These are phyloP conservation scores for Antedon mediterranea DNA, from an alignment of 53 echinoderm and acorn worm species.

Conservation along the genomic window DNA sequence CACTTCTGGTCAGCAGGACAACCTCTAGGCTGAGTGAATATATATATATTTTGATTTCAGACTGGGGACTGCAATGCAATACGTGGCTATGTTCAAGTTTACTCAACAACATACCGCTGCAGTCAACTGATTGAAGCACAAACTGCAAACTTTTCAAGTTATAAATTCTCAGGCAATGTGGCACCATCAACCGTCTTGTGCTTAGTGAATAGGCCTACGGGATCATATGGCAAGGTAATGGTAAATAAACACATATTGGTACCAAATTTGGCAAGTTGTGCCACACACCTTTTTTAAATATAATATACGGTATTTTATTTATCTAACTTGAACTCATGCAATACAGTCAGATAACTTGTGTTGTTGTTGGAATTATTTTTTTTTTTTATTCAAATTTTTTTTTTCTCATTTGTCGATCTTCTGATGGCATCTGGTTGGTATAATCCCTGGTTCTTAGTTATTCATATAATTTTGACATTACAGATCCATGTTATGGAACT, in stretches of 20 bases:
- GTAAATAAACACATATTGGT: too few species aligned
- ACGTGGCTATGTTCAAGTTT: constrained; percentile 64
- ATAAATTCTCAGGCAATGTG: constrained; percentile 62
- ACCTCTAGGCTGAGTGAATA: too few species aligned
- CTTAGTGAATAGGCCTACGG: constrained; percentile 58
- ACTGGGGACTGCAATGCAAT: constrained; percentile 47
- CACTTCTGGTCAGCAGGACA: too few species aligned
- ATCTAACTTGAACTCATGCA: too few species aligned
- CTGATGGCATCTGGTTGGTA: not conserved
- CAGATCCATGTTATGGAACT: constrained; percentile 91
- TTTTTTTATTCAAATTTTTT: too few species aligned
- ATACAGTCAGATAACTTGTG: too few species aligned
- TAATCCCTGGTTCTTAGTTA: not conserved
- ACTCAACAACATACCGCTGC: constrained; percentile 41
- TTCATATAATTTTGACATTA: constrained; percentile 3
- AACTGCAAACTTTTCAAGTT: constrained; percentile 57
- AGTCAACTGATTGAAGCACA: constrained; percentile 87
- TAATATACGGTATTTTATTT: too few species aligned
- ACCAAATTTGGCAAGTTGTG: too few species aligned
- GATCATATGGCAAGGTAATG: constrained; percentile 72
- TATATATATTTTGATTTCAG: too few species aligned
- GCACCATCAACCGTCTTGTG: constrained; percentile 49
- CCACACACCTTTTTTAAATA: too few species aligned
- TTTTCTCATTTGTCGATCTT: not conserved
- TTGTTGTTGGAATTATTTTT: too few species aligned